A percentile compares a stretch with the other conserved stretches of the same genome.
phyloP scores from a whole-genome alignment of 2,113 vertebrate species.

The Malurus elegans region DNA sequence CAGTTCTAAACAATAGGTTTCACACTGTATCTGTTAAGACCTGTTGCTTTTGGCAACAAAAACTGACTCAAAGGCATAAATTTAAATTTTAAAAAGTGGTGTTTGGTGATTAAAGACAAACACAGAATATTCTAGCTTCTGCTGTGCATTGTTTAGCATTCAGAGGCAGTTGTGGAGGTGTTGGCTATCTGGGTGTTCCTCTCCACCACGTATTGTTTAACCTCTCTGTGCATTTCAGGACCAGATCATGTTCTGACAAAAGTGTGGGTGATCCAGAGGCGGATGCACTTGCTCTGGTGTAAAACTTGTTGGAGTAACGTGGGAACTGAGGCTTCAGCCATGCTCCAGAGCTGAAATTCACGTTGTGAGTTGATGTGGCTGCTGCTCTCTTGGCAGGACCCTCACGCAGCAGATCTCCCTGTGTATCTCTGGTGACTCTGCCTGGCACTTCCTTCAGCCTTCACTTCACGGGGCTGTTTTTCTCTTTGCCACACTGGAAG shows the following conservation, averaged over 20 bases:
- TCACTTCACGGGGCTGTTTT: background rate
- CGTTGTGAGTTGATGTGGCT: background rate
- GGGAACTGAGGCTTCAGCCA: background rate
- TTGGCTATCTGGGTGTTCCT: slow-evolving; percentile 6
- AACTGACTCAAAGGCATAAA: slow-evolving; percentile 36
- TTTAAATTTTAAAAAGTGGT: slow-evolving; percentile 53
- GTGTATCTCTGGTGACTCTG: background rate
- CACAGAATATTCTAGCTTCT: slow-evolving; percentile 37
- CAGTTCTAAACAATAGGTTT: slow-evolving; percentile 70
- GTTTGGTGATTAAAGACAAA: slow-evolving; percentile 28
- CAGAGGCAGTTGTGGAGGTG: slow-evolving; percentile 1
- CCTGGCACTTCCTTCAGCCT: background rate
- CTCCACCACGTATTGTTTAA: background rate
- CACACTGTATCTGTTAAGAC: slow-evolving; percentile 64
- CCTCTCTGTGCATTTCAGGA: background rate
- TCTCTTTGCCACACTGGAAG: background rate
- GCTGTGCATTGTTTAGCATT: slow-evolving; percentile 12
- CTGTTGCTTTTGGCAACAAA: slow-evolving; percentile 67
- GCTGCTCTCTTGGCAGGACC: background rate
- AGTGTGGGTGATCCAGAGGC: background rate
- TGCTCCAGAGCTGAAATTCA: background rate
- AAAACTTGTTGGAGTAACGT: background rate
- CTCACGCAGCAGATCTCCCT: background rate
- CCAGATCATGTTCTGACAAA: background rate
- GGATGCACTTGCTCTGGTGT: background rate